These are phyloP conservation scores for Dryadula phaetusa DNA, from an alignment of 2,888 invertebrate genomes.

Conservation along the genomic window DNA sequence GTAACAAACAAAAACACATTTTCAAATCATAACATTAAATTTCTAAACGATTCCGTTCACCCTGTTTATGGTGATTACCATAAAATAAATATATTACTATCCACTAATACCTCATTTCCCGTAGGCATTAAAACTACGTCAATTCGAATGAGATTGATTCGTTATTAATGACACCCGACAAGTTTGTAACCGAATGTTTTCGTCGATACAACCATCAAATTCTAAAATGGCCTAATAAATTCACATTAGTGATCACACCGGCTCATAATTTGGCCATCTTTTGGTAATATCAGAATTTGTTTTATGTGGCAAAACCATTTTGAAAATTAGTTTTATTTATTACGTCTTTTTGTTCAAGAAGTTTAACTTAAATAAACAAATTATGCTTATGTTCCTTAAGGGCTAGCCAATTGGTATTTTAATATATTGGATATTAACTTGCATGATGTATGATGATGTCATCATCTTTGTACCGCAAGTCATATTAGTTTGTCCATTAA, in stretches of 20 bases:
- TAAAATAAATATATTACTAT: conserved; percentile 61
- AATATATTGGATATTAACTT: no score
- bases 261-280: conserved; percentile 59
- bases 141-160: conserved; percentile 63
- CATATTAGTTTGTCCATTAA: no score
- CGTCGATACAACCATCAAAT: conserved; percentile 62
- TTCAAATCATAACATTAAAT: not conserved
- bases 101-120: conserved; percentile 52
- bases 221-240: conserved; percentile 70
- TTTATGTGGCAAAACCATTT: conserved; percentile 57
- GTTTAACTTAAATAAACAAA: not conserved
- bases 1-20: not conserved
- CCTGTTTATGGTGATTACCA: conserved; percentile 59
- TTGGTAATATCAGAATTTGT: conserved; percentile 62
- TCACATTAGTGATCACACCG: conserved; percentile 65
- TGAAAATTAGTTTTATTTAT: conserved; percentile 54
- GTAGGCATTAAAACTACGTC: conserved; percentile 60
- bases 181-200: conserved; percentile 69
- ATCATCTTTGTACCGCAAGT: no score
- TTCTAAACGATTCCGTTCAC: not conserved
- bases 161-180: conserved; percentile 71
- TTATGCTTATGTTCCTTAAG: not conserved
- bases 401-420: no score
- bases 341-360: conserved; percentile 35
- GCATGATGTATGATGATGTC: no score